These are phyloP conservation scores for Metellina segmentata DNA, from an alignment of 2,888 invertebrate species.

Conservation along the genomic window DNA sequence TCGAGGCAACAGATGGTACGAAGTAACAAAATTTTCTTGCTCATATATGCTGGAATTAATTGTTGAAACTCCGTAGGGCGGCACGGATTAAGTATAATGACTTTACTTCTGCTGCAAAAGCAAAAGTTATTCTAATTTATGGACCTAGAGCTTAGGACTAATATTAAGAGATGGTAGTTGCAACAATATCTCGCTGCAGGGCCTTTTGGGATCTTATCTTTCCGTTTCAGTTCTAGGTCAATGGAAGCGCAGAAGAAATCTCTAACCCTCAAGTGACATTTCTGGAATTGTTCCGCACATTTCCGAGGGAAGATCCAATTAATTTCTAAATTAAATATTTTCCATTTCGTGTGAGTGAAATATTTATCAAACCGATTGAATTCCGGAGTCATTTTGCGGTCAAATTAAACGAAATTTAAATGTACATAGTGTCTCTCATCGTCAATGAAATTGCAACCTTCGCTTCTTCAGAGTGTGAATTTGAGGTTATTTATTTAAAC, in stretches of 20 bases:
- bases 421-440: neutral
- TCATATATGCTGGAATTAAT: constrained; percentile 61
- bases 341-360: neutral
- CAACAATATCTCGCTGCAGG: constrained; percentile 14
- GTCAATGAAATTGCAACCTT: neutral
- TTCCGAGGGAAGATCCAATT: neutral
- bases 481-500: neutral
- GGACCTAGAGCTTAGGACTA: constrained; percentile 24
- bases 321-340: neutral
- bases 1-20: constrained; percentile 64
- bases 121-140: constrained; percentile 71
- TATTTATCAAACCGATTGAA: neutral
- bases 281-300: neutral
- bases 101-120: constrained; percentile 56
- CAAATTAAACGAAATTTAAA: too few relatives aligned
- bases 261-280: neutral
- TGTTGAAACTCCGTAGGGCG: constrained; percentile 36
- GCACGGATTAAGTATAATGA: constrained; percentile 61
- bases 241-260: neutral
- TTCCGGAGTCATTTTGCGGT: neutral
- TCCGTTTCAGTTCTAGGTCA: neutral
- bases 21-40: constrained; percentile 64
- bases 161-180: constrained; percentile 36
- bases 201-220: neutral
- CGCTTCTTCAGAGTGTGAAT: neutral